phyloP scores from a whole-genome alignment of 2,113 vertebrate genomes.

The Promerops cafer region DNA sequence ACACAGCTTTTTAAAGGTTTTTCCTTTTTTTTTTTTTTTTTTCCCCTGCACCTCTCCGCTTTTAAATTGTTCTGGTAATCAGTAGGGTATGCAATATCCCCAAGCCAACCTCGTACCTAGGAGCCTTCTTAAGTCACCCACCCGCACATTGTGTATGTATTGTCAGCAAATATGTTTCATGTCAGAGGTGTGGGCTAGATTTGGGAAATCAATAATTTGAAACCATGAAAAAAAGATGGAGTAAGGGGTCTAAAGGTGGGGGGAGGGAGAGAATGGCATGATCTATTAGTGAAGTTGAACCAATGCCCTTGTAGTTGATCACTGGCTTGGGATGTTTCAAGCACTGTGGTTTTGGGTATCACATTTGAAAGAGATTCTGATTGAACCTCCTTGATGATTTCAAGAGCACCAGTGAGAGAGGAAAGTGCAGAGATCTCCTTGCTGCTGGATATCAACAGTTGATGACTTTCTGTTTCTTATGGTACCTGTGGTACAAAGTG shows the following conservation, averaged over 20 bases:
- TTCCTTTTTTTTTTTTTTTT: not conserved
- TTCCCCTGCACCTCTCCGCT: not conserved
- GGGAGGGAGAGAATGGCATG: not conserved
- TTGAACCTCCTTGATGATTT: not conserved
- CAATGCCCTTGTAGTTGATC: not conserved
- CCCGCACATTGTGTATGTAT: rapidly evolving
- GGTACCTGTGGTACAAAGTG: not conserved
- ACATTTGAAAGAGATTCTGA: not conserved
- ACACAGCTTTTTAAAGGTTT: not conserved
- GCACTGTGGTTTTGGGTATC: not conserved
- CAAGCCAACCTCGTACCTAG: not conserved
- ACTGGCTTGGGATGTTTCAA: not conserved
- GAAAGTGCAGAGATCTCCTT: not conserved
- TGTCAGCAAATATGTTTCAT: not conserved
- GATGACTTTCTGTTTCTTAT: not conserved
- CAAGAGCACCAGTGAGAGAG: not conserved
- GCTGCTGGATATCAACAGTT: not conserved
- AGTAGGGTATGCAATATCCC: not conserved
- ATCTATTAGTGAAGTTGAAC: not conserved
- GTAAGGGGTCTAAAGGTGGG: not conserved
- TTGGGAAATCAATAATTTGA: not conserved
- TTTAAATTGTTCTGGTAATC: not conserved
- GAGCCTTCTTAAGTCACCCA: not conserved
- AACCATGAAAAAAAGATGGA: not conserved
- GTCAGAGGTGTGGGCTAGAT: not conserved